Percentiles rank a stretch among this genome's conserved stretches.
Evolutionary conservation across 2,113 vertebrate species (phyloP).

Genomic region (Phylloscopus whistleri): DNA sequence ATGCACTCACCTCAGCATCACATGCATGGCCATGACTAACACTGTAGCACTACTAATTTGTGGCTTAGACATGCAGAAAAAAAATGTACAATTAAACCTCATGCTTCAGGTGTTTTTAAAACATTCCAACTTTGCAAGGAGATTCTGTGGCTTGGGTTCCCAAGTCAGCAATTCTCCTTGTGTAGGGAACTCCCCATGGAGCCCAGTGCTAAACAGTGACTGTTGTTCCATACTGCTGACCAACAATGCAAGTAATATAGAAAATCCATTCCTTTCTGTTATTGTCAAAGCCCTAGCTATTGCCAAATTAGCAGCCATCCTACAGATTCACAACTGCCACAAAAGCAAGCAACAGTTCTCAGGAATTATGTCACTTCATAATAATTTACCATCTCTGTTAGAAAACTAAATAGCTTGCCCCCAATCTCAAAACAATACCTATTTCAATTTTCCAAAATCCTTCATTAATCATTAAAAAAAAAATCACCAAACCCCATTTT

Average conservation of each 20-base stretch:
- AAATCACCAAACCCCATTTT: background rate
- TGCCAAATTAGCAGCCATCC: background rate
- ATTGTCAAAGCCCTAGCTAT: background rate
- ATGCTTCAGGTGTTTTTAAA: background rate
- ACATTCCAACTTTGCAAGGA: background rate
- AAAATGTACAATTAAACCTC: background rate
- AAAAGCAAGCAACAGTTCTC: background rate
- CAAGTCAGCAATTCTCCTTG: background rate
- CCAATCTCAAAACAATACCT: background rate
- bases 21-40: background rate
- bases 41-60: background rate
- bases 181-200: rapidly evolving
- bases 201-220: background rate
- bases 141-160: background rate
- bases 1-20: background rate
- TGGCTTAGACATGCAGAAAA: background rate
- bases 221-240: background rate
- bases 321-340: rapidly evolving
- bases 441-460: background rate
- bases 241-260: rapidly evolving
- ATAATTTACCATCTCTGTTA: background rate
- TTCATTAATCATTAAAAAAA: background rate
- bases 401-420: background rate
- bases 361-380: background rate
- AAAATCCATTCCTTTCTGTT: background rate